Percentiles rank a stretch among this genome's conserved stretches.
These are phyloP conservation scores for Onchidella celtica DNA, from an alignment of 2,888 invertebrate genomes.

Conservation along the genomic window DNA sequence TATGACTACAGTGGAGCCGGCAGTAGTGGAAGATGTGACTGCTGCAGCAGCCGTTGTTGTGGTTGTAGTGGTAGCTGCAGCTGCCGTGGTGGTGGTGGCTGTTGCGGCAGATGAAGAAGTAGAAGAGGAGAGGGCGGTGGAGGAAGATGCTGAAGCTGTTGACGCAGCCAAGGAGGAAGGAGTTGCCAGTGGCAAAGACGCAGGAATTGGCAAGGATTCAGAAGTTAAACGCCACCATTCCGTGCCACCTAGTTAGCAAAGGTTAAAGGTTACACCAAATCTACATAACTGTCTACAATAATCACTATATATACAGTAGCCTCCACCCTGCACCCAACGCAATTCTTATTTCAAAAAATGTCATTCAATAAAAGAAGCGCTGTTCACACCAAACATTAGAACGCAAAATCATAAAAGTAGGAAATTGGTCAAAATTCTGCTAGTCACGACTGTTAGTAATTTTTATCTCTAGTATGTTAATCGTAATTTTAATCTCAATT, in stretches of 20 bases:
- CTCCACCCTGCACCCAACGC: too few relatives aligned
- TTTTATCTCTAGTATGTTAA: too few relatives aligned
- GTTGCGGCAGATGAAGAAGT: not conserved
- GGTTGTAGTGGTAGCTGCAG: too few relatives aligned
- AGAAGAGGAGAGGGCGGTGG: constrained; percentile 17
- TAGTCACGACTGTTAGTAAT: too few relatives aligned
- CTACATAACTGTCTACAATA: not conserved
- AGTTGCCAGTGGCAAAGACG: constrained; percentile 47
- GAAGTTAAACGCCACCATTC: constrained; percentile 72
- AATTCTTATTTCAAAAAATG: too few relatives aligned
- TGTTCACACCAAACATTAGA: too few relatives aligned
- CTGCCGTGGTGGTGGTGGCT: not conserved
- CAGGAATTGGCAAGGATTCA: constrained; percentile 62
- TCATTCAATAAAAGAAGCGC: too few relatives aligned
- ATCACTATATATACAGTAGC: not conserved
- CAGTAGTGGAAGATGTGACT: not conserved
- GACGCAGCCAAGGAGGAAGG: constrained; percentile 49
- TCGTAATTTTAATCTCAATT: too few relatives aligned
- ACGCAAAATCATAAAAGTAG: too few relatives aligned
- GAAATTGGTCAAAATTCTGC: too few relatives aligned
- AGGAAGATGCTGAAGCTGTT: constrained; percentile 50
- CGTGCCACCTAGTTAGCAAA: constrained; percentile 62
- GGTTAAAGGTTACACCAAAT: constrained; percentile 20
- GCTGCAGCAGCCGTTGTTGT: not conserved
- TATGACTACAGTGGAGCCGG: not conserved